A percentile compares a stretch with the other conserved stretches of the same genome.
These are phyloP conservation scores for Ophion ventricosus DNA, from an alignment of 2,888 invertebrate genomes.

Conservation along the genomic window DNA sequence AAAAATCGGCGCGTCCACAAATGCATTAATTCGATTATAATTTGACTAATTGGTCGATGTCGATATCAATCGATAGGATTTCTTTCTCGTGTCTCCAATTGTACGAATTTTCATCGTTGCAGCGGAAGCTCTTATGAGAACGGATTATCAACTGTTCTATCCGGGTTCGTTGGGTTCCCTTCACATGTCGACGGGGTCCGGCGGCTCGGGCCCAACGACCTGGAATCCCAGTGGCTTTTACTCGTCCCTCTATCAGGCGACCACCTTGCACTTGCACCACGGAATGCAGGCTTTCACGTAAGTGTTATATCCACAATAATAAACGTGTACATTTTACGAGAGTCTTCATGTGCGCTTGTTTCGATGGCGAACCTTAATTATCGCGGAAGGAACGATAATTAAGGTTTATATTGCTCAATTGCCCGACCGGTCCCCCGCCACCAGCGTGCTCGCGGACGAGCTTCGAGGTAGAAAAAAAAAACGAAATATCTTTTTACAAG, in stretches of 20 bases:
- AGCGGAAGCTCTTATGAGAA: slow-evolving; percentile 80
- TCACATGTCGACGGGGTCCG: slow-evolving; percentile 78
- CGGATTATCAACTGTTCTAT: slow-evolving; percentile 82
- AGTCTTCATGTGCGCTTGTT: slow-evolving; percentile 24
- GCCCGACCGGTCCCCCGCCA: neutral
- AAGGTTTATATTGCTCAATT: slow-evolving; percentile 61
- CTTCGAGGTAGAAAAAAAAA: neutral
- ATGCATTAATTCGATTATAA: neutral
- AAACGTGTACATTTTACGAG: slow-evolving; percentile 57
- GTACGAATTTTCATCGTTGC: neutral
- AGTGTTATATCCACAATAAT: slow-evolving; percentile 64
- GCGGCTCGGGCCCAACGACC: slow-evolving; percentile 74
- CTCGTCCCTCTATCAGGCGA: slow-evolving; percentile 81
- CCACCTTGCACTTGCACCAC: slow-evolving; percentile 79
- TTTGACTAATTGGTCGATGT: neutral
- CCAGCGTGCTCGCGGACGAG: neutral
- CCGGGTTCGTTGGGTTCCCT: slow-evolving; percentile 81
- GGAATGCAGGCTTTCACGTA: slow-evolving; percentile 80
- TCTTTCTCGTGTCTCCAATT: neutral
- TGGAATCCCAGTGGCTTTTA: slow-evolving; percentile 81
- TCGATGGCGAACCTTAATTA: slow-evolving; percentile 47
- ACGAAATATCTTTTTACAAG: slow-evolving; percentile 40
- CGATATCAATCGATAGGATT: neutral
- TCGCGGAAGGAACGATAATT: slow-evolving; percentile 5
- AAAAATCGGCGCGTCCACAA: too few species aligned